Evolutionary conservation across 2,888 invertebrate genomes (phyloP), one percentile per base, ranked within the genome.

Genomic region (Drosophila infuscata): DNA sequence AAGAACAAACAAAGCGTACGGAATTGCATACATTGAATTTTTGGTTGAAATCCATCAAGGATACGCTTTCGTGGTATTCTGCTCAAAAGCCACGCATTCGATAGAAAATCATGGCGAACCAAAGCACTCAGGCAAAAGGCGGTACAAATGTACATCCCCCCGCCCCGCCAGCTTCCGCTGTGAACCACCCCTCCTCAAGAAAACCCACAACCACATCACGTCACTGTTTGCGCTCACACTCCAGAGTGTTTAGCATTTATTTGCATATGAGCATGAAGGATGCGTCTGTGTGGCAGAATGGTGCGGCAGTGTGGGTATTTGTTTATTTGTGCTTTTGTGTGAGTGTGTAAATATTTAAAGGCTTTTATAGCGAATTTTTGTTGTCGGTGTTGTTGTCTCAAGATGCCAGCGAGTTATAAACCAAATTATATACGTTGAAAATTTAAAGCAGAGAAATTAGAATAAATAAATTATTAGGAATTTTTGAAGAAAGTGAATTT

Each of bases 261-360:
- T 85, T 85, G 82, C 89, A 85, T 89, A 89, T 57, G 69, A 70
- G 75, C 68, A 57, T 62, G 61, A 72, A 74, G 62, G 66, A 68
- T 73, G 64, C 51, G 30, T 57, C 53, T 41, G 38, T 58, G 46
- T 30, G 46, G 17, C 29, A 32, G 36, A 32, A 38, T 38, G 29
- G 11, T 30, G 25, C 38, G 57, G 35, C 65, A 73, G 79, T 74
- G 60, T 32, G 64, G 66, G 57, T 68, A 62, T 82, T 75, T 74
- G 72, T 81, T 74, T 84, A 70, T 88, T 89, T 84, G 87, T 76
- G 68, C 82, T 88, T 86, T 83, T 88, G 79, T 83, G 82, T 71
- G 74, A 57, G 71, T 71, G 70, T 69, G 89, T 74, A 84, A 84
- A 84, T 89, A 84, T 88, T 84, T 79, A 86, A 86, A 70, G 76